Base-by-base conservation (phyloP, 2,797 vertebrate genomes). In the Alca torda region DNA sequence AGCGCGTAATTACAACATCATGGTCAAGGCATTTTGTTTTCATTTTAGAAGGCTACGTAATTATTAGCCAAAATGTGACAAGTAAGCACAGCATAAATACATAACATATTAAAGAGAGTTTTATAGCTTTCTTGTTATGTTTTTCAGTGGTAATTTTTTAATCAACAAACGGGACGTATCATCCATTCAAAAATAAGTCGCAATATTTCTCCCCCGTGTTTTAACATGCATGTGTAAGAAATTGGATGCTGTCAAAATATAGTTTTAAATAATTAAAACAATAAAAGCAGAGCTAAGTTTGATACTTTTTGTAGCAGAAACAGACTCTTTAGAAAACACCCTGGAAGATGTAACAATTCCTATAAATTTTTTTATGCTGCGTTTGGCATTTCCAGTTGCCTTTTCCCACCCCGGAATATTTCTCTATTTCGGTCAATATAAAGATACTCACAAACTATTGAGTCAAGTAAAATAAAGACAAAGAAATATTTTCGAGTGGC, bases 21-120 rank as follows among this genome's bases (percentile, higher is more conserved):
- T 91, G 86, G 92, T 54, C 70, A 88, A 92, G 54, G 48, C 64
- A 28, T 87, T 87, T 90, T 83, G 80, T 93, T 96, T 96, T 93
- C 51, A n/a, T 92, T 92, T 84, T 76, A 87, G 96, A 87, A 87
- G 43, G 56, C 81, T 92, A 33, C 24, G 8, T 39, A 82, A 92
- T 89, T 92, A 87, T 92, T 84, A 87, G 57, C 46, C 81, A 18
- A 90, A 94, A 95, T 72, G 87, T 61, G 92, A 67, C 75, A 92
- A 93, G 53, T 13, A 92, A 94, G 50, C 68, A 13, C n/a, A 64
- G 67, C 86, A 39, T 78, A 92, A 95, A 94, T 92, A 53, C 30
- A 6, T 67, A 82, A 80, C 51, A 8, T 23, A 81, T 89, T 90
- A 54, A 93, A 51, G 20, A 51, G 63, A 46, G 31, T 77, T 96